Base-by-base conservation (phyloP, 2,888 invertebrate genomes). In the Pherbina coryleti region DNA sequence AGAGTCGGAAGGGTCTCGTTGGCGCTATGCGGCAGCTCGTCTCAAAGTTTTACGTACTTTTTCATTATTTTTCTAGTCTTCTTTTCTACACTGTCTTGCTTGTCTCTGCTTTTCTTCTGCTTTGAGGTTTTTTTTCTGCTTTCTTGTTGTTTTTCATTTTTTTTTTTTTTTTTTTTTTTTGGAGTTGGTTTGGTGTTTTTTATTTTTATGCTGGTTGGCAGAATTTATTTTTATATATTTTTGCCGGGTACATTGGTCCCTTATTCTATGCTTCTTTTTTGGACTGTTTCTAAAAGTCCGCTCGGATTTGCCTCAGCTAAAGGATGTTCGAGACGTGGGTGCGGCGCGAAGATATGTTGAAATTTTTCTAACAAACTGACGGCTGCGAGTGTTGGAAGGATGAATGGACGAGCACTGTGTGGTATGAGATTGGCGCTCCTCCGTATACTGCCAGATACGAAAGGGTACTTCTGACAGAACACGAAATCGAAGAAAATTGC, bases 401-500 rank as follows among this genome's bases (percentile, higher is more conserved):
- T 25, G 57, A 5, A 22, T 8, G 8, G 22, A 25, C 25, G 25
- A 28, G 57, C 3, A 60, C 3, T 22, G 11, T 60, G 28, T 28
- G 55, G 8, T 31, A n/a, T 64, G 31, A 34, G 28, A 31, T 44
- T 44, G 44, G 44, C 44, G 14, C 14, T 44, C 14, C 14, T 44
- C 14, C 2, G 44, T 44, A 44, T 44, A 44, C 44, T 14, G 14
- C 44, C 44, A 44, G 28, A 11, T 31, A 31, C 64, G 31, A 31
- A 31, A 9, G 31, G 64, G 11, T 8, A 64, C 28, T 34, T 31
- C 5, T n/a, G 64, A 64, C 28, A 62, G 60, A 14, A 17, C 19
- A 49, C n/a, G 51, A 66, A 74, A 66, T 51, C 64, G 67, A 55
- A 75, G 75, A 67, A 75, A 67, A 67, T 75, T 75, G 67, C 55